These are phyloP conservation scores for Platichthys flesus DNA, from an alignment of 2,113 vertebrate species.

Conservation along the genomic window DNA sequence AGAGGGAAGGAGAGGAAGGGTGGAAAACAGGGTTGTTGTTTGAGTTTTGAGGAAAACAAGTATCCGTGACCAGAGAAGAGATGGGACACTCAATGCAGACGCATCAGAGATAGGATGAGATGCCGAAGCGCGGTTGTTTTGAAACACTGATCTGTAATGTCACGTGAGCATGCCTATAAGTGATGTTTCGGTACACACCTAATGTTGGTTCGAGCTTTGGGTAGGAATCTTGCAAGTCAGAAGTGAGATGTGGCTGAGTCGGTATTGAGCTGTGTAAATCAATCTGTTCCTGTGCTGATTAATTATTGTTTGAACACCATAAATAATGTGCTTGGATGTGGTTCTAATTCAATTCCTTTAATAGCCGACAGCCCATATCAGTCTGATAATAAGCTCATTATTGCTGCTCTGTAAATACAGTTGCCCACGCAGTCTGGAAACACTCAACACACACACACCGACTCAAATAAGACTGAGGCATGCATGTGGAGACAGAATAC, in stretches of 20 bases:
- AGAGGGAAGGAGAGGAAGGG: neutral
- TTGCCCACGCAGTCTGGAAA: conserved; percentile 21
- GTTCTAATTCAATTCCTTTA: conserved; percentile 51
- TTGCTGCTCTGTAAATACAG: conserved; percentile 37
- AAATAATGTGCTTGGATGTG: conserved; percentile 47
- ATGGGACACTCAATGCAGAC: too few species aligned
- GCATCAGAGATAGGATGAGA: too few species aligned
- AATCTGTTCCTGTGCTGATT: conserved; percentile 62
- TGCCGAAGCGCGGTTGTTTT: too few species aligned
- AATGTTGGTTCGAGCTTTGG: too few species aligned
- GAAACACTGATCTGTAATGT: too few species aligned
- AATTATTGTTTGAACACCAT: conserved; percentile 61
- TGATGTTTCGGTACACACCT: too few species aligned
- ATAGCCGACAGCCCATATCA: conserved; percentile 50
- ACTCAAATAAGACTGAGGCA: neutral
- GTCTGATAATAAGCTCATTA: conserved; percentile 59
- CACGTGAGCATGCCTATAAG: too few species aligned
- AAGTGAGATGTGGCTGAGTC: neutral
- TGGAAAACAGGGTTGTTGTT: neutral
- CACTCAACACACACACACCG: neutral
- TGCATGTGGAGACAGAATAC: neutral
- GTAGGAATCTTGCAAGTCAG: too few species aligned
- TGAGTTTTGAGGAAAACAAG: too few species aligned
- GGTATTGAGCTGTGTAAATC: conserved; percentile 60
- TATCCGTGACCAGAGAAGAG: too few species aligned